Conservation (phyloP, 2,113 vertebrate species). For the Caretta caretta region DNA sequence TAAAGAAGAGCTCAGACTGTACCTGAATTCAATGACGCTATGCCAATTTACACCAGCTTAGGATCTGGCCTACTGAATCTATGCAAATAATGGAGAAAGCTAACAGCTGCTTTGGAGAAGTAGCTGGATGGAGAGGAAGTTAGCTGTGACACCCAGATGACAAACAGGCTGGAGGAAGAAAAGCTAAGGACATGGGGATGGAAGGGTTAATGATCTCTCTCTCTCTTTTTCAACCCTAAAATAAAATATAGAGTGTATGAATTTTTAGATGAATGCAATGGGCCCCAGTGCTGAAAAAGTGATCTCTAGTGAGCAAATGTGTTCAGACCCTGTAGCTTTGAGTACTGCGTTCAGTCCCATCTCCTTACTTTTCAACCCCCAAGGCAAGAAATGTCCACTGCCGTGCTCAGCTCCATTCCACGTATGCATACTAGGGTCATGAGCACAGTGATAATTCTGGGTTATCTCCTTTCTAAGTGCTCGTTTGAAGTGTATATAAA, state of each 20-base stretch:
- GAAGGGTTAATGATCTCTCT: not conserved
- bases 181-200: not conserved
- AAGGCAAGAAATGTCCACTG: not conserved
- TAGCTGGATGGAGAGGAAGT: not conserved
- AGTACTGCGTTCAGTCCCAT: not conserved
- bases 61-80: not conserved
- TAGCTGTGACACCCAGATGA: not conserved
- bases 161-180: not conserved
- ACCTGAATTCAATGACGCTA: rapidly evolving
- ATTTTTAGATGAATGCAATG: not conserved
- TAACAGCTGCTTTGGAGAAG: not conserved
- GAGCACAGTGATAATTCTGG: not conserved
- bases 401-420: not conserved
- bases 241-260: not conserved
- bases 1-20: rapidly evolving
- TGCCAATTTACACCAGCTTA: too few relatives aligned
- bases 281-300: not conserved
- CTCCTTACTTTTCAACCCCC: not conserved
- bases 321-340: not conserved
- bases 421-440: not conserved
- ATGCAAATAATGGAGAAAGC: not conserved
- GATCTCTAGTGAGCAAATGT: not conserved
- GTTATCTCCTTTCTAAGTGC: not conserved
- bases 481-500: not conserved
- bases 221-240: not conserved